phyloP scores from a whole-genome alignment of 2,113 vertebrate species.

The Alces alces region DNA sequence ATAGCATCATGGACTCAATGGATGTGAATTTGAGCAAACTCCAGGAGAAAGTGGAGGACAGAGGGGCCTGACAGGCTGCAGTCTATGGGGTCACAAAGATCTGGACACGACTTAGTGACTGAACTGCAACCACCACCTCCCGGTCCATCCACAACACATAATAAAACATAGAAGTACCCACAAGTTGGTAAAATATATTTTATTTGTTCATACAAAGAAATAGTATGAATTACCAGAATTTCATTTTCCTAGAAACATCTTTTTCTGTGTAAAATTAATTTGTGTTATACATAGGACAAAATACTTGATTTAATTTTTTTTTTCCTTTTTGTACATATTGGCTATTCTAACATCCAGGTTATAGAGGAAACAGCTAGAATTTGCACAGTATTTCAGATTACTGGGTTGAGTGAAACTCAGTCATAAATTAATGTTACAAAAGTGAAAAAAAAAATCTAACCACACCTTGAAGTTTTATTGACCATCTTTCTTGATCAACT shows the following conservation, averaged over 20 bases:
- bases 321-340: slow-evolving; percentile 85
- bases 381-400: slow-evolving; percentile 79
- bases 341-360: slow-evolving; percentile 88
- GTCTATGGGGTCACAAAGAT: neutral
- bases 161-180: neutral
- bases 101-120: neutral
- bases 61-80: neutral
- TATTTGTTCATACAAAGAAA: slow-evolving; percentile 99
- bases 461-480: slow-evolving; percentile 66
- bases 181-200: slow-evolving; percentile 97
- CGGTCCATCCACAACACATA: neutral
- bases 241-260: slow-evolving; percentile 95
- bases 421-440: slow-evolving; percentile 82
- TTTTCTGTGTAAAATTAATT: slow-evolving; percentile 96
- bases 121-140: neutral
- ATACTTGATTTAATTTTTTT: slow-evolving; percentile 89
- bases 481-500: slow-evolving; percentile 32
- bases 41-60: neutral
- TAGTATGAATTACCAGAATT: slow-evolving; percentile 96
- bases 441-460: slow-evolving; percentile 56
- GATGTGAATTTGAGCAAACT: neutral
- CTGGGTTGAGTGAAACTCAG: slow-evolving; percentile 92
- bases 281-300: slow-evolving; percentile 97
- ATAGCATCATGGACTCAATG: neutral
- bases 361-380: slow-evolving; percentile 83